Evolutionary conservation across 2,888 invertebrate species (phyloP).

Genomic region (Homarus gammarus): DNA sequence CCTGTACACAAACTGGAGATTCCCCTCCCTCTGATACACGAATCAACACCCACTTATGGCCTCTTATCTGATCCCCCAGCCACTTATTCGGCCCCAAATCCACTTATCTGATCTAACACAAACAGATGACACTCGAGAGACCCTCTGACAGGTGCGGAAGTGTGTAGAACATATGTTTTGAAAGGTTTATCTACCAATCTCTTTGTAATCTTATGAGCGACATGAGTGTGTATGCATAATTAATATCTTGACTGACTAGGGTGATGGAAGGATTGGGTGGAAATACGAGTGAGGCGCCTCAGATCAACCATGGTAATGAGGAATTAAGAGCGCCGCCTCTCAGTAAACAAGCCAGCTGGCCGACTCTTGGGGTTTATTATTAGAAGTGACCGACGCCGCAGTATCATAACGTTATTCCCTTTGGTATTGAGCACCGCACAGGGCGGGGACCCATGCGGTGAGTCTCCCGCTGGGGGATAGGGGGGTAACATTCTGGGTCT

Average conservation of each 20-base stretch:
- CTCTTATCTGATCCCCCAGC: constrained; percentile 46
- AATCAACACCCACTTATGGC: constrained; percentile 54
- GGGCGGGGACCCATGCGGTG: constrained; percentile 1
- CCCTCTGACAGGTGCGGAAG: constrained; percentile 52
- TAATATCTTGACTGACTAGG: constrained; percentile 16
- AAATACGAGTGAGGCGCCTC: neutral
- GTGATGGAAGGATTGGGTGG: constrained; percentile 1
- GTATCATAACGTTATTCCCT: constrained; percentile 20
- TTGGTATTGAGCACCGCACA: neutral
- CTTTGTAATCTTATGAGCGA: constrained; percentile 43
- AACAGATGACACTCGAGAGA: constrained; percentile 53
- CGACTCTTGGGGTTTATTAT: constrained; percentile 5
- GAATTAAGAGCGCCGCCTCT: neutral
- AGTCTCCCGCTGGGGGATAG: constrained; percentile 5
- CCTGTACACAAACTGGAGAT: neutral
- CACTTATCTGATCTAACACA: constrained; percentile 64
- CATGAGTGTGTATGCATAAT: constrained; percentile 39
- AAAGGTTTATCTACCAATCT: constrained; percentile 38
- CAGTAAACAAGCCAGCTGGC: neutral
- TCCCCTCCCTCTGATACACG: constrained; percentile 31
- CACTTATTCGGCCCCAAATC: constrained; percentile 57
- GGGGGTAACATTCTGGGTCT: neutral
- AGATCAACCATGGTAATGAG: neutral
- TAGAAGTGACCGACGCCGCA: constrained; percentile 16
- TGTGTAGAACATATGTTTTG: constrained; percentile 50